Evolutionary conservation across 2,888 invertebrate genomes (phyloP).

Genomic region (Pelosia muscerda): DNA sequence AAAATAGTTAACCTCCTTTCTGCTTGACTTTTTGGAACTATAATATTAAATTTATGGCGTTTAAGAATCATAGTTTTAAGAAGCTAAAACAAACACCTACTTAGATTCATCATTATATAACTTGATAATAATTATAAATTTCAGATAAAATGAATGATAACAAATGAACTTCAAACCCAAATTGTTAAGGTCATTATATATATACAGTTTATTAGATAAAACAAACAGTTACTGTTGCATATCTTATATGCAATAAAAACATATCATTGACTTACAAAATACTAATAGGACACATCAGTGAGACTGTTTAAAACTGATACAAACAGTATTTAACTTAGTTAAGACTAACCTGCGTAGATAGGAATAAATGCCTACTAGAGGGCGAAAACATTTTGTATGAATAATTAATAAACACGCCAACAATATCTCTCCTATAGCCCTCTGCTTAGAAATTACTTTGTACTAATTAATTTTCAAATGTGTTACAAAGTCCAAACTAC

Average conservation of each 20-base stretch:
- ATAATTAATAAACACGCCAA: neutral
- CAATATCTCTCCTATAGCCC: slow-evolving; percentile 23
- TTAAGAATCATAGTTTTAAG: neutral
- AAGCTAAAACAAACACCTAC: neutral
- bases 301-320: neutral
- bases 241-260: neutral
- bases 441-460: slow-evolving; percentile 32
- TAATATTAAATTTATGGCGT: neutral
- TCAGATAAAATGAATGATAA: slow-evolving; percentile 10
- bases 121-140: slow-evolving; percentile 20
- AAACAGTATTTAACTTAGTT: neutral
- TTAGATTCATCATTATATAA: slow-evolving; percentile 16
- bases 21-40: neutral
- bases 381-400: slow-evolving; percentile 74
- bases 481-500: slow-evolving; percentile 78
- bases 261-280: neutral
- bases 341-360: slow-evolving; percentile 73
- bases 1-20: neutral
- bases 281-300: neutral
- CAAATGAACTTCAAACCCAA: neutral
- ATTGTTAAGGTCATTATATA: neutral
- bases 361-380: slow-evolving; percentile 74
- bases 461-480: slow-evolving; percentile 49
- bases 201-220: neutral
- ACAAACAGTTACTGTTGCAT: neutral